Evolutionary conservation across 2,113 vertebrate genomes (phyloP), one percentile per base, ranked within the genome.

Genomic region (Zootoca vivipara): DNA sequence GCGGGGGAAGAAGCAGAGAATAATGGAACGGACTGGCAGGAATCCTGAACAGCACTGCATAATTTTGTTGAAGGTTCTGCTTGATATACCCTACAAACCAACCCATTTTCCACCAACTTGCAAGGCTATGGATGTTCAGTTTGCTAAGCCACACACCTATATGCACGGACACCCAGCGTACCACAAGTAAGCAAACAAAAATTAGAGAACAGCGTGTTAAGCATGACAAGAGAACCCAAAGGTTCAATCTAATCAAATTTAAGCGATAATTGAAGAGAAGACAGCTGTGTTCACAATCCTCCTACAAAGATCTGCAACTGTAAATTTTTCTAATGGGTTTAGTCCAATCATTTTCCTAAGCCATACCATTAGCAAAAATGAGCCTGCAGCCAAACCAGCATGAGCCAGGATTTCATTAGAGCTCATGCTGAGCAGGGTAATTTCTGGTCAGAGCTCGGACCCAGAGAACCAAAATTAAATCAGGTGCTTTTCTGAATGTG

Each of bases 261-360:
- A 89, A 87, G 82, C 78, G 93, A 89, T 86, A 86, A 86, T 40
- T 86, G 72, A 86, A 92, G 92, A 30, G 52, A 91, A 78, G 91
- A 92, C 87, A 87, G 91, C 92, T 90, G 91, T 93, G 91, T 94
- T 92, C 82, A 91, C 90, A 92, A 93, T 91, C 92, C 89, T 84
- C 46, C 94, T 94, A 93, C 91, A 89, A 94, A 90, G 89, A 93
- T 83, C 85, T 58, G 90, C 73, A 90, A 94, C 87, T 64, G 65
- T 86, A 82, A 58, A 77, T 85, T 85, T 81, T 56, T 67, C 58
- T 24, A 74, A 83, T 88, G 80, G 87, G 86, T 90, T 93, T 75
- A 92, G 78, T 20, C 0, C 1, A 92, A 69, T 24, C 83, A 64
- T 89, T 87, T 91, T 85, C 64, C 85, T 85, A 2, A 70, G 88